These are phyloP conservation scores for Entelurus aequoreus DNA, from an alignment of 2,113 vertebrate species.

Conservation along the genomic window DNA sequence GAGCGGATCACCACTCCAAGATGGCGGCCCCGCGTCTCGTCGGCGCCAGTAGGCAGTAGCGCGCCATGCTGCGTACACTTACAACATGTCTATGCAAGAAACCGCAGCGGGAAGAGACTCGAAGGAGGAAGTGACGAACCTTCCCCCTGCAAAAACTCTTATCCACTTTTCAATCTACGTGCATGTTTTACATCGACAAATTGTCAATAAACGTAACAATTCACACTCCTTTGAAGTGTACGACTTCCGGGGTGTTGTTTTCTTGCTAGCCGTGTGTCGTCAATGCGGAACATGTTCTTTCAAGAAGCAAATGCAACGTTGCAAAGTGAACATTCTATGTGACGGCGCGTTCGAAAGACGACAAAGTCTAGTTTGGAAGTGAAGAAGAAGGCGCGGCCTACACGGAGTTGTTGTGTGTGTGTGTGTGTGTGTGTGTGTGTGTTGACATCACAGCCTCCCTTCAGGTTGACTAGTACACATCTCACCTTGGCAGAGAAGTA, in stretches of 20 bases:
- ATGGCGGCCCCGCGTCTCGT: too few species aligned
- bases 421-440: slow-evolving; percentile 17
- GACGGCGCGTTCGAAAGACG: too few species aligned
- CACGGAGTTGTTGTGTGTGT: slow-evolving; percentile 31
- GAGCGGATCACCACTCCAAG: too few species aligned
- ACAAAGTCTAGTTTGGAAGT: too few species aligned
- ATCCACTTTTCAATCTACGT: slow-evolving; percentile 46
- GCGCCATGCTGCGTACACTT: too few species aligned
- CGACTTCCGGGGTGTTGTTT: not conserved
- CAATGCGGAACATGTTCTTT: slow-evolving; percentile 70
- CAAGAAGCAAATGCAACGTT: too few species aligned
- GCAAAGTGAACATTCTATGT: slow-evolving; percentile 2
- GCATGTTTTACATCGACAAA: not conserved
- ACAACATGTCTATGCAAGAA: too few species aligned
- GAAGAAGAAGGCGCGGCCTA: slow-evolving; percentile 16
- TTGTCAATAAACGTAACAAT: not conserved
- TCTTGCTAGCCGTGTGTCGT: slow-evolving; percentile 41
- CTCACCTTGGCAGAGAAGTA: slow-evolving; percentile 78
- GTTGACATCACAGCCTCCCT: slow-evolving; percentile 46
- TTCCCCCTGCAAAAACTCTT: slow-evolving; percentile 37
- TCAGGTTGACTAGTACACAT: not conserved
- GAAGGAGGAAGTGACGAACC: slow-evolving; percentile 69
- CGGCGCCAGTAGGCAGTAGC: too few species aligned
- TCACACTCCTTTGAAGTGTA: not conserved
- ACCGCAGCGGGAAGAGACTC: slow-evolving; percentile 33